phyloP scores from a whole-genome alignment of 2,888 invertebrate species.

The Chrysodeixis includens region DNA sequence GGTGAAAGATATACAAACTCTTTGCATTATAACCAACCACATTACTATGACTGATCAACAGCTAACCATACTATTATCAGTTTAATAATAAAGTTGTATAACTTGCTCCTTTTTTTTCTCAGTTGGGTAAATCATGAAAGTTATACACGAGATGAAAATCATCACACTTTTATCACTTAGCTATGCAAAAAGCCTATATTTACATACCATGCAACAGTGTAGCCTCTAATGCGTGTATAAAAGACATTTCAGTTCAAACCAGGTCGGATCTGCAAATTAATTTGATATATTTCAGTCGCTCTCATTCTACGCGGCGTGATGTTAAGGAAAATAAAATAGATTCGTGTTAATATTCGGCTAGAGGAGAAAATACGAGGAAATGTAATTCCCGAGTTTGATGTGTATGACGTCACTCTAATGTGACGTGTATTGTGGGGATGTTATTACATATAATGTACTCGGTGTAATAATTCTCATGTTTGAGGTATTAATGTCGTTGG shows the following conservation, averaged over 20 bases:
- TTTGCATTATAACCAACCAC: too few species aligned
- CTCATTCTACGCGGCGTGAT: conserved; percentile 30
- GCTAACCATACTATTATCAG: too few species aligned
- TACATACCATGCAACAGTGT: not conserved
- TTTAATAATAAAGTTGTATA: too few species aligned
- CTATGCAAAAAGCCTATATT: not conserved
- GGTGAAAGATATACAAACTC: too few species aligned
- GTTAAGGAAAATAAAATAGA: conserved; percentile 26
- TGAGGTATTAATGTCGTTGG: not conserved
- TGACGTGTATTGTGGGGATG: not conserved
- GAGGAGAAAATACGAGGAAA: not conserved
- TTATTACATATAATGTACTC: not conserved
- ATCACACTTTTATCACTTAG: not conserved
- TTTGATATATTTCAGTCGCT: conserved; percentile 47
- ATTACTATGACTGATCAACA: too few species aligned
- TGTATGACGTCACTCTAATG: not conserved
- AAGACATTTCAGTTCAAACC: conserved; percentile 27
- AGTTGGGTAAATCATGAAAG: too few species aligned
- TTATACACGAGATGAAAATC: too few species aligned
- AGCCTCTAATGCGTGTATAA: not conserved
- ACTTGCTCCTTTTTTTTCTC: too few species aligned
- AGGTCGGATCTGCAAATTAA: conserved; percentile 45
- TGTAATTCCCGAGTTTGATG: conserved; percentile 2
- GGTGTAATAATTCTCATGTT: not conserved
- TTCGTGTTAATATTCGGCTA: conserved; percentile 28